Conservation (phyloP, 2,888 invertebrate species). For the Zelleria hepariella region DNA sequence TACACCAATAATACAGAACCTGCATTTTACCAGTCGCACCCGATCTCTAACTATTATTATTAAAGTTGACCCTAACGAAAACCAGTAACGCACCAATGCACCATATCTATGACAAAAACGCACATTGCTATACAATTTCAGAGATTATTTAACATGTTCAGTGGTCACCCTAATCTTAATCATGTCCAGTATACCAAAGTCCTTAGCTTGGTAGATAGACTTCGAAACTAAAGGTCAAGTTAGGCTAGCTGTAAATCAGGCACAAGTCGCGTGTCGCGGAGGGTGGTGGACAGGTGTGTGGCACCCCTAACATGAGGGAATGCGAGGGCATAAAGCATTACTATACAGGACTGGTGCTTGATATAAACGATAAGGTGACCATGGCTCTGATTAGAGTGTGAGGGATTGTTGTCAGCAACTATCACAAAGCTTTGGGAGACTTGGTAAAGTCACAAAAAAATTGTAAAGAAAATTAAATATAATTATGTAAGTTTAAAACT, state of each 20-base stretch:
- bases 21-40: too few relatives aligned
- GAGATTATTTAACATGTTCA: slow-evolving; percentile 44
- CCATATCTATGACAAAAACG: slow-evolving; percentile 49
- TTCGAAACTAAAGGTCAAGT: slow-evolving; percentile 26
- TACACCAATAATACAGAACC: too few relatives aligned
- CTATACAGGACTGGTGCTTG: background rate
- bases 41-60: background rate
- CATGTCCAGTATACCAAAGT: slow-evolving; percentile 26
- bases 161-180: slow-evolving; percentile 35
- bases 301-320: slow-evolving; percentile 63
- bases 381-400: too few relatives aligned
- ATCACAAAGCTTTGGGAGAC: too few relatives aligned
- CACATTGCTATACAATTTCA: slow-evolving; percentile 49
- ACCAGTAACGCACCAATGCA: slow-evolving; percentile 19
- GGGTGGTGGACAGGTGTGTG: slow-evolving; percentile 65
- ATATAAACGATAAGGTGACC: background rate
- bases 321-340: slow-evolving; percentile 32
- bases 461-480: too few relatives aligned
- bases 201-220: slow-evolving; percentile 12
- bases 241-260: slow-evolving; percentile 33
- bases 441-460: too few relatives aligned
- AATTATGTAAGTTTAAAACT: too few relatives aligned
- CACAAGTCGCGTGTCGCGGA: slow-evolving; percentile 62
- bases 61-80: background rate
- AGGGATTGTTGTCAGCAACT: too few relatives aligned